Evolutionary conservation across 2,888 invertebrate species (phyloP).

Genomic region (Thereva nobilitata): DNA sequence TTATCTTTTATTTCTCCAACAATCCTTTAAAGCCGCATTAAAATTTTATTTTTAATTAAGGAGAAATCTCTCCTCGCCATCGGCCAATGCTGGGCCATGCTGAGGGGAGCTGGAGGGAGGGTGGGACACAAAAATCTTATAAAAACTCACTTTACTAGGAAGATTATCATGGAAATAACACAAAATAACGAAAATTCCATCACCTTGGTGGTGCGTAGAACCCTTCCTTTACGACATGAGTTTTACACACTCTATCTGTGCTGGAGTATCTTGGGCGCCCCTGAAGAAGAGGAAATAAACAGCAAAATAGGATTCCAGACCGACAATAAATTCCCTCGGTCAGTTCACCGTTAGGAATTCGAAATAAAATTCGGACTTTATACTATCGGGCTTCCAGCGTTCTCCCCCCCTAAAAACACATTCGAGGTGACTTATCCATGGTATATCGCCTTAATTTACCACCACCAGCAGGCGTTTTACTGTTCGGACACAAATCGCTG

Average conservation of each 20-base stretch:
- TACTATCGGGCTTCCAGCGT: slow-evolving; percentile 19
- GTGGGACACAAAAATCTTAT: slow-evolving; percentile 3
- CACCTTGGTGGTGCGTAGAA: slow-evolving; percentile 26
- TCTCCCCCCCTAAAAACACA: slow-evolving; percentile 24
- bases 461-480: background rate
- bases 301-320: slow-evolving; percentile 34
- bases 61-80: no score
- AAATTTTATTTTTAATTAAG: no score
- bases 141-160: slow-evolving; percentile 21
- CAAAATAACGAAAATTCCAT: slow-evolving; percentile 32
- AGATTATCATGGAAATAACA: slow-evolving; percentile 28
- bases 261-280: slow-evolving; percentile 25
- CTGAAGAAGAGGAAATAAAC: slow-evolving; percentile 25
- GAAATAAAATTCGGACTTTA: slow-evolving; percentile 35
- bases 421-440: slow-evolving; percentile 31
- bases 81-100: no score
- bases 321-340: slow-evolving; percentile 35
- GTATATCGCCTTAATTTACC: slow-evolving; percentile 33
- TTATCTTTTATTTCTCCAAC: no score
- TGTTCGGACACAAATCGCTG: background rate
- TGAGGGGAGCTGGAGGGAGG: no score
- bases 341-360: slow-evolving; percentile 31
- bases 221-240: slow-evolving; percentile 28
- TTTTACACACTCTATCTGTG: slow-evolving; percentile 25
- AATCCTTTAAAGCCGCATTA: no score